phyloP scores from a whole-genome alignment of 2,888 invertebrate genomes.

The Acleris literana region DNA sequence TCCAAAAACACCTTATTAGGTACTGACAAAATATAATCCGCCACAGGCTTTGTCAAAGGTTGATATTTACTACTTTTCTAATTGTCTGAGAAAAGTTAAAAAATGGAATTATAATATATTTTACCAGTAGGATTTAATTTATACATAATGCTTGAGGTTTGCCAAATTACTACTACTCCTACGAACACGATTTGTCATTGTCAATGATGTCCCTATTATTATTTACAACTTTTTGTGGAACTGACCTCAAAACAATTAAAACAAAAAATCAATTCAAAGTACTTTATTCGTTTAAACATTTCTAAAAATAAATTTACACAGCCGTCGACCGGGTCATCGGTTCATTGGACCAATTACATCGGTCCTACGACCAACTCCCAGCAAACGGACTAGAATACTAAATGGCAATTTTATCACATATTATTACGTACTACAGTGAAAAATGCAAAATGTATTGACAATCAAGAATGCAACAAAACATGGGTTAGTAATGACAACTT shows the following conservation, averaged over 20 bases:
- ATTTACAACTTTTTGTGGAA: too few relatives aligned
- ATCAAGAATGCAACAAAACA: slow-evolving; percentile 9
- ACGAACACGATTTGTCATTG: too few relatives aligned
- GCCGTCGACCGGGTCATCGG: slow-evolving; percentile 39
- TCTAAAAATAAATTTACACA: slow-evolving; percentile 42
- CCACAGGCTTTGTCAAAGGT: too few relatives aligned
- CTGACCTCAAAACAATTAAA: slow-evolving; percentile 6
- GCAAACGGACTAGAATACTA: slow-evolving; percentile 31
- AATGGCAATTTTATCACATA: slow-evolving; percentile 36
- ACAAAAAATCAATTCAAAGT: slow-evolving; percentile 21
- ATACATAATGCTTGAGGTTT: too few relatives aligned
- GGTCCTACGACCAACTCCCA: neutral
- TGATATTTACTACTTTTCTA: too few relatives aligned
- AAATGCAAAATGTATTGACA: slow-evolving; percentile 29
- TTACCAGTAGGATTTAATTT: too few relatives aligned
- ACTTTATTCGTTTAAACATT: slow-evolving; percentile 46
- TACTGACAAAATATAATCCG: too few relatives aligned
- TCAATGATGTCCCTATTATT: too few relatives aligned
- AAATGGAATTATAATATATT: too few relatives aligned
- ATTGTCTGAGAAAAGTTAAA: too few relatives aligned
- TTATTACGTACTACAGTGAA: slow-evolving; percentile 33
- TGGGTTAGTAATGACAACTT: neutral
- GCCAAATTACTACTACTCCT: too few relatives aligned
- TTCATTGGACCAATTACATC: slow-evolving; percentile 8
- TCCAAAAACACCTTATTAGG: too few relatives aligned